These are phyloP conservation scores for Chiridota heheva DNA, from an alignment of 35 echinoderm and acorn worm genomes.

Conservation along the genomic window DNA sequence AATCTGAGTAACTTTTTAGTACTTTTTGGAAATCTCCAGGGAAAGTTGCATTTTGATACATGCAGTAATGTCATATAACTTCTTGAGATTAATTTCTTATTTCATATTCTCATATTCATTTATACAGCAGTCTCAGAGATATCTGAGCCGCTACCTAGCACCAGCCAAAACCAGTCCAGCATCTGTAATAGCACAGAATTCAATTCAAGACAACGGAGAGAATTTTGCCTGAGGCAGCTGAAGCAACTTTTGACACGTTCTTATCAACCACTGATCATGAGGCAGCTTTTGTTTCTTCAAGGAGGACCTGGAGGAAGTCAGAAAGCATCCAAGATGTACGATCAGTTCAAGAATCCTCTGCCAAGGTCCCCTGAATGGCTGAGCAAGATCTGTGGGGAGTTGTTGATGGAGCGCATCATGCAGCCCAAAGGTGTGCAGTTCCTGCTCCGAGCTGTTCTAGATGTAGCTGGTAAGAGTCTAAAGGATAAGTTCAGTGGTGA, in stretches of 20 bases:
- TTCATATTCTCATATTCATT: no score
- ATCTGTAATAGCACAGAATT: no score
- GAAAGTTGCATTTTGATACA: no score
- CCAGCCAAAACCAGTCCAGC: no score
- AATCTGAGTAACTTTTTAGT: no score
- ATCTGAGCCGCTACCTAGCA: no score
- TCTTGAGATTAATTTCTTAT: no score
- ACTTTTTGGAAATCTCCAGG: no score
- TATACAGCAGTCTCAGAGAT: no score
- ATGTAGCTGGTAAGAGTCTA: slow-evolving; percentile 80
- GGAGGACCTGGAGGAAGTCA: slow-evolving; percentile 56
- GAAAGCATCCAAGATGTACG: not conserved
- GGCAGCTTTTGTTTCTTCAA: slow-evolving; percentile 81
- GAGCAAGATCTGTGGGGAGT: slow-evolving; percentile 53
- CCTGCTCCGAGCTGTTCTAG: slow-evolving; percentile 61
- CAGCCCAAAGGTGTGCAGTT: slow-evolving; percentile 63
- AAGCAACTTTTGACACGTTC: slow-evolving; percentile 36
- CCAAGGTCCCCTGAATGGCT: slow-evolving; percentile 76
- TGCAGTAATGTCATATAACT: no score
- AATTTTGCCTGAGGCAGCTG: slow-evolving; percentile 54
- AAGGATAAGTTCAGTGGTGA: no score
- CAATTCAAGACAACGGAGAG: no score
- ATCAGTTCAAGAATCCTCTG: slow-evolving; percentile 41
- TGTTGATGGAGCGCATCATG: slow-evolving; percentile 74
- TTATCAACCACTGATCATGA: slow-evolving; percentile 80